Base-by-base conservation (phyloP, 30 jellyfish, hydroid and myxozoan species). In the Hydra vulgaris region DNA sequence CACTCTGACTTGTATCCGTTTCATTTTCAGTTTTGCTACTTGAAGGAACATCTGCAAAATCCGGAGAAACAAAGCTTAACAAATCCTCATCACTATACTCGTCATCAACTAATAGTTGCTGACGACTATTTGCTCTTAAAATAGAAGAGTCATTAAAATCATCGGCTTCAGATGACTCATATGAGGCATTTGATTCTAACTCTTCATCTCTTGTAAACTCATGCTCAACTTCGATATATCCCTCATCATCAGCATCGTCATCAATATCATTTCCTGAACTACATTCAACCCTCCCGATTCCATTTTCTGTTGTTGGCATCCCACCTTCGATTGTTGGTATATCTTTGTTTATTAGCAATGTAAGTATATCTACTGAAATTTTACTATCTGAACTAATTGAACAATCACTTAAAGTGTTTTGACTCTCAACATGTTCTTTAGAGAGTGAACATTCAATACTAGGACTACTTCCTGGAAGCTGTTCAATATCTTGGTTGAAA, bases 211-310 rank as follows among this genome's bases (percentile, higher is more conserved):
- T 86, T 0, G 81, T 88, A 73, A 84, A 84, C 72, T 89, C 96
- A 0, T 87, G 96, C 56, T 77, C 96, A 12, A 89, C 79, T 74
- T 89, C 96, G 0, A 84, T 76, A 67, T 89, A 89, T 1, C 96
- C 96, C 54, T 80, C 89, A 80, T 89, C 96, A 5, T 89, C 87
- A 12, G 84, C 96, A 26, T 81, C n/a, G n/a, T n/a, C 96, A 52
- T 87, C 88, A 53, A 73, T 67, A 22, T 80, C 74, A 15, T 27
- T 79, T 18, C 82, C 85, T 22, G 76, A 1, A 23, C 78, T 84
- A 0, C 85, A 74, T 25, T 84, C 81, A 0, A 25, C 85, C 7
- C 23, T 86, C 66, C 70, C 89, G 18, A 17, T 21, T 53, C 23
- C 69, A 22, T 17, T 68, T 0, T 61, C 83, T 15, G 79, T 40